Conservation (phyloP, 2,888 invertebrate species). For the Pyrrhia umbra region DNA sequence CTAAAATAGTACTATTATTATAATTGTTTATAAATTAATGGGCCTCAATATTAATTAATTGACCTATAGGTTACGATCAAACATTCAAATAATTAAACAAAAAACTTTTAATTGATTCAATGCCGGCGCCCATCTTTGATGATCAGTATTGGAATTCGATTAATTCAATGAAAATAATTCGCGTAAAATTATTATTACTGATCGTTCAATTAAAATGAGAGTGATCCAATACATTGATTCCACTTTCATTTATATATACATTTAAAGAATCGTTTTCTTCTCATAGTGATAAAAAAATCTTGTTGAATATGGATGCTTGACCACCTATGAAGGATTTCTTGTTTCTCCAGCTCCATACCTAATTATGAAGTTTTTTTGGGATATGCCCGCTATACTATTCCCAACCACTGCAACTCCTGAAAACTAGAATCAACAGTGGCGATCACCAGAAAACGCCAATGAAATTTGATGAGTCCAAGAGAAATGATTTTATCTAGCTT, state of each 20-base stretch:
- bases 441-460: too few relatives aligned
- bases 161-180: conserved; percentile 56
- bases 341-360: not conserved
- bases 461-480: too few relatives aligned
- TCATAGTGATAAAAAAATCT: conserved; percentile 33
- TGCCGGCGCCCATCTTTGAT: conserved; percentile 56
- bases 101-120: conserved; percentile 55
- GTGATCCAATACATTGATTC: conserved; percentile 22
- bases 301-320: not conserved
- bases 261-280: conserved; percentile 4
- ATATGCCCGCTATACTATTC: too few relatives aligned
- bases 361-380: too few relatives aligned
- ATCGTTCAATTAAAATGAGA: conserved; percentile 56
- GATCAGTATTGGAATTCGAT: conserved; percentile 45
- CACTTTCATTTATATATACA: conserved; percentile 34
- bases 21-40: conserved; percentile 54
- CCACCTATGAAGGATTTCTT: conserved; percentile 18
- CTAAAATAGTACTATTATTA: conserved; percentile 8
- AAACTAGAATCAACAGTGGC: too few relatives aligned
- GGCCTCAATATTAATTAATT: conserved; percentile 44
- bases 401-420: too few relatives aligned
- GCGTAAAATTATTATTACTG: conserved; percentile 57
- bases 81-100: conserved; percentile 53
- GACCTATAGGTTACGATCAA: conserved; percentile 41
- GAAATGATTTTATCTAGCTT: too few relatives aligned